Evolutionary conservation across 2,113 vertebrate species (phyloP).

Genomic region (Marmota monax): DNA sequence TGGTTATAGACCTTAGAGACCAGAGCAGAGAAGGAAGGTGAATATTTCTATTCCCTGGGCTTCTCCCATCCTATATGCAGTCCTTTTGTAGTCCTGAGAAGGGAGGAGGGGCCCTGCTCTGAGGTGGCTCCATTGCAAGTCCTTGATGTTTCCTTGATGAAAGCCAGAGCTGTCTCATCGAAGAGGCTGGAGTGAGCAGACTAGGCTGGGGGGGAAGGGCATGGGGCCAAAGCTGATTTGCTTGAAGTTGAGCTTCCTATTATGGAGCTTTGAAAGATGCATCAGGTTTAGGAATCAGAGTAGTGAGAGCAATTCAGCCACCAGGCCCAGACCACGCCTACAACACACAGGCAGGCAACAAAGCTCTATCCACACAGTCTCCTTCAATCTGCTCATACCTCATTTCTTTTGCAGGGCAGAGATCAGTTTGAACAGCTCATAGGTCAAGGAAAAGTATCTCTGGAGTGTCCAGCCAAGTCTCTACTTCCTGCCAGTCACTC

Average conservation of each 20-base stretch:
- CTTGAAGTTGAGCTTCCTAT: conserved; percentile 67
- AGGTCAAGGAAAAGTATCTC: conserved; percentile 75
- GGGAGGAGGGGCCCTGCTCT: conserved; percentile 44
- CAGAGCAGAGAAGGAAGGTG: conserved; percentile 30
- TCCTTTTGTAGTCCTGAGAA: background rate
- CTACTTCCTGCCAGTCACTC: conserved; percentile 71
- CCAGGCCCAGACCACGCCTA: background rate
- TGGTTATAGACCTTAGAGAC: background rate
- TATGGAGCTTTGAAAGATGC: conserved; percentile 52
- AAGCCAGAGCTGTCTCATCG: conserved; percentile 70
- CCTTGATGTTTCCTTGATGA: conserved; percentile 78
- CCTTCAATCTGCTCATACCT: conserved; percentile 66
- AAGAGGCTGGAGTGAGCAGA: conserved; percentile 66
- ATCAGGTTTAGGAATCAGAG: conserved; percentile 33
- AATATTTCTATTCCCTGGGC: conserved; percentile 21
- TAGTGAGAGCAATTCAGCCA: background rate
- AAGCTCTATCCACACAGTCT: conserved; percentile 62
- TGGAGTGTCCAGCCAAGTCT: conserved; percentile 65
- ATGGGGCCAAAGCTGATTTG: conserved; percentile 34
- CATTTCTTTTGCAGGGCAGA: conserved; percentile 64
- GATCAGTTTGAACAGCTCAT: conserved; percentile 70
- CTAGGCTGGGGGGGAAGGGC: conserved; percentile 50
- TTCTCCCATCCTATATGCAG: background rate
- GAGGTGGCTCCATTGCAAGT: conserved; percentile 64
- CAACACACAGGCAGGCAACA: background rate